Conservation (phyloP, 2,113 vertebrate genomes). For the Rhombomys opimus region DNA sequence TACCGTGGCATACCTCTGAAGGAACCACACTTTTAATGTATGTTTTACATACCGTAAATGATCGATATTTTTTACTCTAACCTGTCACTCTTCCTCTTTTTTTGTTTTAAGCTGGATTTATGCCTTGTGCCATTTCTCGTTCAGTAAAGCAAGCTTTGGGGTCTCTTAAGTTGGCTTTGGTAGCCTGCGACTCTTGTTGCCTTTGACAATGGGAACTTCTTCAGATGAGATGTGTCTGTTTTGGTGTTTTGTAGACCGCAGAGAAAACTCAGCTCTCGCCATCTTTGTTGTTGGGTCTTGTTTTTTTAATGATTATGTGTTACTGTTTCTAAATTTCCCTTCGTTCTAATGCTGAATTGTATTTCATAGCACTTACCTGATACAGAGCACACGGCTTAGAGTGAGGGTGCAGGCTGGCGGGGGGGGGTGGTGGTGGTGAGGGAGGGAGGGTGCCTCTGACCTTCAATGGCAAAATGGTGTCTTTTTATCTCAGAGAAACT, state of each 20-base stretch:
- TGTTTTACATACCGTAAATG: background rate
- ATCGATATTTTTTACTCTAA: slow-evolving; percentile 53
- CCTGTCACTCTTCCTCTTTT: slow-evolving; percentile 39
- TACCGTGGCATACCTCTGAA: slow-evolving; percentile 59
- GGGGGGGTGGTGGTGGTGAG: background rate
- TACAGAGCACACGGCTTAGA: slow-evolving; percentile 60
- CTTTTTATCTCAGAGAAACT: slow-evolving; percentile 65
- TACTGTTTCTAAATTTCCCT: slow-evolving; percentile 88
- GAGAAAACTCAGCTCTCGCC: slow-evolving; percentile 84
- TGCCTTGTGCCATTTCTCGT: slow-evolving; percentile 44
- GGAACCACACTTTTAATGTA: slow-evolving; percentile 60
- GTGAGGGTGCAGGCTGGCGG: slow-evolving; percentile 59
- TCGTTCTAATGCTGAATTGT: slow-evolving; percentile 85
- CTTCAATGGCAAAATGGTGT: slow-evolving; percentile 76
- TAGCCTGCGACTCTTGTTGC: slow-evolving; percentile 60
- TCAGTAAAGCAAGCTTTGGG: slow-evolving; percentile 63
- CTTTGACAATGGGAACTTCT: slow-evolving; percentile 77
- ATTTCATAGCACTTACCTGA: slow-evolving; percentile 78
- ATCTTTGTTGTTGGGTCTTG: slow-evolving; percentile 82
- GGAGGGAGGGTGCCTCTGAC: slow-evolving; percentile 66
- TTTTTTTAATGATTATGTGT: slow-evolving; percentile 85
- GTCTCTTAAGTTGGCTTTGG: slow-evolving; percentile 67
- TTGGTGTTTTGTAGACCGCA: slow-evolving; percentile 88
- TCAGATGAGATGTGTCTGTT: slow-evolving; percentile 86
- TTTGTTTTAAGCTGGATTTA: slow-evolving; percentile 66